Percentiles rank a stretch among this genome's conserved stretches.
Evolutionary conservation across 2,797 vertebrate species (phyloP).

Genomic region (Halcyon chelicuti): DNA sequence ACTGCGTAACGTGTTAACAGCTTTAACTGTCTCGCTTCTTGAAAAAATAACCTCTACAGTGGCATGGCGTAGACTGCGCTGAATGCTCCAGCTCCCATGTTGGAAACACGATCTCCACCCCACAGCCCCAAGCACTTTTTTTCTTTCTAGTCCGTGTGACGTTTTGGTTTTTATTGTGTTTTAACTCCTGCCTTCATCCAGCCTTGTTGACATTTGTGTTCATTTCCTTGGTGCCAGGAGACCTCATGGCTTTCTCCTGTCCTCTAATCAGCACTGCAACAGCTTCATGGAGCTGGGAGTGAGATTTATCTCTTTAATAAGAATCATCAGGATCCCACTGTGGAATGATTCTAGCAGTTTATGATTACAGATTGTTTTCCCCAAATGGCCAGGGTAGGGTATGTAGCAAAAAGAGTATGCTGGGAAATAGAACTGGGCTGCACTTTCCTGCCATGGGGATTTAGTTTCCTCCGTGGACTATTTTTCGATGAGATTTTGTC

Average conservation of each 20-base stretch:
- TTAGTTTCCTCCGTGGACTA: not conserved
- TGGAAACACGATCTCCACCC: not conserved
- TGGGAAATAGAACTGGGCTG: not conserved
- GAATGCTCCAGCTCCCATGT: not conserved
- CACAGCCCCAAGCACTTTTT: not conserved
- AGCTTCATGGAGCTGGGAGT: constrained; percentile 31
- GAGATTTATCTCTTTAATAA: constrained; percentile 78
- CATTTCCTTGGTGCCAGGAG: constrained; percentile 43
- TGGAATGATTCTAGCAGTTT: constrained; percentile 52
- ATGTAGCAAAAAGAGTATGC: constrained; percentile 25
- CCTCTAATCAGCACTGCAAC: constrained; percentile 13
- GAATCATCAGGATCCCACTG: constrained; percentile 33
- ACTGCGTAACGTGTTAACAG: not conserved
- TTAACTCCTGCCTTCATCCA: constrained; percentile 1
- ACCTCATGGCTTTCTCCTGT: constrained; percentile 25
- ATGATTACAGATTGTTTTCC: constrained; percentile 49
- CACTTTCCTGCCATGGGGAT: not conserved
- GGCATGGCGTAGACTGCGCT: not conserved
- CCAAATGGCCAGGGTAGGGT: not conserved
- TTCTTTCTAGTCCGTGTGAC: not conserved
- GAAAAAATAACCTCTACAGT: not conserved
- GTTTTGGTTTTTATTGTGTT: not conserved
- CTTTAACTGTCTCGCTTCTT: not conserved
- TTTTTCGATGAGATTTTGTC: not conserved
- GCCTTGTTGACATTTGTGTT: constrained; percentile 31